Percentiles rank a stretch among this genome's conserved stretches.
Conservation (phyloP, 1,140 invertebrate species). For the Homarus americanus region DNA sequence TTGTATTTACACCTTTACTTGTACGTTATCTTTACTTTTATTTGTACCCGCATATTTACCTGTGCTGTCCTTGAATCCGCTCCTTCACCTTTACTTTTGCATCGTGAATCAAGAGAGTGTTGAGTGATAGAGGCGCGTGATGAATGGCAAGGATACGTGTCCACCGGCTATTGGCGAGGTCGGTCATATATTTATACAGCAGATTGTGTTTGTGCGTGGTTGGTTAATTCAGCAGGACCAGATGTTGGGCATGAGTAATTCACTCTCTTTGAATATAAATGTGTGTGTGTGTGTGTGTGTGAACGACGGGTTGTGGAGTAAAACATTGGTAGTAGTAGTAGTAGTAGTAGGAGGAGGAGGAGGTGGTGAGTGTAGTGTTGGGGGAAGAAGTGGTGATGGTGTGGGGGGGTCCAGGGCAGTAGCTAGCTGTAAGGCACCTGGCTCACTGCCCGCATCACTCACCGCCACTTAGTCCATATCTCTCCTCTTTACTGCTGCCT, state of each 20-base stretch:
- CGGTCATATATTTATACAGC: neutral
- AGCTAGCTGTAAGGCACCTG: neutral
- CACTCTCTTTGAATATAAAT: neutral
- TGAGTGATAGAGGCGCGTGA: too few relatives aligned
- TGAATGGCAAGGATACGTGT: too few relatives aligned
- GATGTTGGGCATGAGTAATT: neutral
- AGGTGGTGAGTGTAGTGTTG: neutral
- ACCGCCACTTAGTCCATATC: neutral
- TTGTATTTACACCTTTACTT: too few relatives aligned
- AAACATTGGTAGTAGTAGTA: neutral
- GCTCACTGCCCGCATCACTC: neutral
- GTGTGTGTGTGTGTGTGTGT: constrained; percentile 14
- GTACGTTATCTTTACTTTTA: too few relatives aligned
- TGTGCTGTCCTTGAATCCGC: neutral
- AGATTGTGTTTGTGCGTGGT: neutral
- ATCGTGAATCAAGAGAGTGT: too few relatives aligned
- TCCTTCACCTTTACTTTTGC: too few relatives aligned
- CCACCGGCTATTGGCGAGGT: too few relatives aligned
- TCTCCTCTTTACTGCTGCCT: neutral
- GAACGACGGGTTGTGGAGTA: neutral
- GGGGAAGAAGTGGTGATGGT: neutral
- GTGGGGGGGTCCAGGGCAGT: neutral
- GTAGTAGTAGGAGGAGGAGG: too few relatives aligned
- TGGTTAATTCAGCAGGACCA: neutral
- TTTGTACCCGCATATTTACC: too few relatives aligned